Conservation (phyloP, 2,888 invertebrate species). For the Iphiclides podalirius region DNA sequence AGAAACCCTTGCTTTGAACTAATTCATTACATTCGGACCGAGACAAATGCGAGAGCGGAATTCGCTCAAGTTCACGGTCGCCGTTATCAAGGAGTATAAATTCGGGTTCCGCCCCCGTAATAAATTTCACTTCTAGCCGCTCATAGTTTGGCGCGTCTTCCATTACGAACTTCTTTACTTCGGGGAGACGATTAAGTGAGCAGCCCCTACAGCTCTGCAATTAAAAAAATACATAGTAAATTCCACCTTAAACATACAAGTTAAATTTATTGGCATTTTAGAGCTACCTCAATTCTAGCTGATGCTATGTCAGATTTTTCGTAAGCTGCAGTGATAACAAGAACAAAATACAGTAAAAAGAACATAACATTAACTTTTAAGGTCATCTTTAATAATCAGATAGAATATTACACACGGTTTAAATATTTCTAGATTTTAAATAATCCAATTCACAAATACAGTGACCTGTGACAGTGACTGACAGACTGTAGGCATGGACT, state of each 20-base stretch:
- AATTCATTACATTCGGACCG: slow-evolving; percentile 85
- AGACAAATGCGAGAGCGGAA: slow-evolving; percentile 77
- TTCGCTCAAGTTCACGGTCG: slow-evolving; percentile 82
- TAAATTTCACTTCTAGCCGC: slow-evolving; percentile 82
- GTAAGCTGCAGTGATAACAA: slow-evolving; percentile 42
- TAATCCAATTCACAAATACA: too few relatives aligned
- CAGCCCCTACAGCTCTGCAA: slow-evolving; percentile 86
- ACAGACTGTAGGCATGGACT: too few relatives aligned
- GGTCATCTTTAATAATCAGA: slow-evolving; percentile 6
- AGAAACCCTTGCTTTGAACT: slow-evolving; percentile 80
- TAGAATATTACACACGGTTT: too few relatives aligned
- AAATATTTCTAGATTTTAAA: too few relatives aligned
- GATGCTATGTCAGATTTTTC: slow-evolving; percentile 56
- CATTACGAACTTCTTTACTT: slow-evolving; percentile 84
- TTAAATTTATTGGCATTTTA: too few relatives aligned
- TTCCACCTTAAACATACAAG: too few relatives aligned
- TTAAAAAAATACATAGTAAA: slow-evolving; percentile 11
- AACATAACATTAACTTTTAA: slow-evolving; percentile 27
- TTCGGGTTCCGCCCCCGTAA: slow-evolving; percentile 83
- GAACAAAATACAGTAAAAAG: slow-evolving; percentile 34
- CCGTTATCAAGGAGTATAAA: slow-evolving; percentile 78
- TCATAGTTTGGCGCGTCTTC: slow-evolving; percentile 84
- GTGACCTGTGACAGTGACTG: too few relatives aligned
- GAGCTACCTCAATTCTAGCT: slow-evolving; percentile 66
- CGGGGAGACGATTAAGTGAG: slow-evolving; percentile 82